phyloP scores from a whole-genome alignment of 2,797 vertebrate species.

The Siniperca obscura region DNA sequence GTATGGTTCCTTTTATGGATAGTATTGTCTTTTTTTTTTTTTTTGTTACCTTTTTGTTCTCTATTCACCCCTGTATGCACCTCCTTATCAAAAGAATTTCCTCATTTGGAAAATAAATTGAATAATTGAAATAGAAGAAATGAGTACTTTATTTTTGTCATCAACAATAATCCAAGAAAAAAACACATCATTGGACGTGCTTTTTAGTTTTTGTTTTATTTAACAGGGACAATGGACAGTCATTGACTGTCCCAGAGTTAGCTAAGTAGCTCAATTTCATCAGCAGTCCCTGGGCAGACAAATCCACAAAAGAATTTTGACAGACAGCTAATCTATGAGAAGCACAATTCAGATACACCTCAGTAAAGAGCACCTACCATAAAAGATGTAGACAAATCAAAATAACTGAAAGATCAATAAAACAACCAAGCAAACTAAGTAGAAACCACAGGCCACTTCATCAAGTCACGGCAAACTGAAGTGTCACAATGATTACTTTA shows the following conservation, averaged over 20 bases:
- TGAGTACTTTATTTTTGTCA: not conserved
- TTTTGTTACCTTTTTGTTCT: not conserved
- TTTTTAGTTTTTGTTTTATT: too few species aligned
- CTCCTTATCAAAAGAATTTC: not conserved
- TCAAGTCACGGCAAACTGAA: not conserved
- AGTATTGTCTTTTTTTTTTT: not conserved
- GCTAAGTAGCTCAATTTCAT: too few species aligned
- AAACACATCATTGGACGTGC: too few species aligned
- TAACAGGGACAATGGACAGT: too few species aligned
- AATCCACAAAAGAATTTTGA: not conserved
- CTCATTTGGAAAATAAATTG: not conserved
- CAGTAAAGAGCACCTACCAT: not conserved
- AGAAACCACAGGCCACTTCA: not conserved
- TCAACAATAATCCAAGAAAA: too few species aligned
- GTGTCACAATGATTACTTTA: conserved; percentile 12
- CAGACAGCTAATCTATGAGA: not conserved
- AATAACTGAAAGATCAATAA: not conserved
- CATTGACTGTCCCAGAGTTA: too few species aligned
- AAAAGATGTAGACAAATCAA: not conserved
- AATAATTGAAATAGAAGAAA: not conserved
- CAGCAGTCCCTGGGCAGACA: too few species aligned
- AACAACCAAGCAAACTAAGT: not conserved
- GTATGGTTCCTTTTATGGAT: not conserved
- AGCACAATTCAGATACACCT: not conserved
- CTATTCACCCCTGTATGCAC: not conserved